Conservation (phyloP, 2,113 vertebrate genomes). For the Tachysurus vachellii region DNA sequence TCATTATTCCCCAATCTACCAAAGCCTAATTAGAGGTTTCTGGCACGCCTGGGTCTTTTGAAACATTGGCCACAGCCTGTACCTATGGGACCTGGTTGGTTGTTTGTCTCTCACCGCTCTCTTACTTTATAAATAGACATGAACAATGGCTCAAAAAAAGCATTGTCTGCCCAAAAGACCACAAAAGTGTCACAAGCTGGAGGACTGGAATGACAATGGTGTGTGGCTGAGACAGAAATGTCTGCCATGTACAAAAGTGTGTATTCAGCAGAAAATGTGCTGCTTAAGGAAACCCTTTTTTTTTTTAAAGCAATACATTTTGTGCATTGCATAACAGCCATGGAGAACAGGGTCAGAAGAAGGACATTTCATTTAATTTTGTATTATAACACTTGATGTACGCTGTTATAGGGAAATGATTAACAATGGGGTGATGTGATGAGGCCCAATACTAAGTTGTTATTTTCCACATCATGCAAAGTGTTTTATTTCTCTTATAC, state of each 20-base stretch:
- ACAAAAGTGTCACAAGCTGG: conserved; percentile 56
- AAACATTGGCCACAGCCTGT: conserved; percentile 51
- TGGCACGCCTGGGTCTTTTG: conserved; percentile 44
- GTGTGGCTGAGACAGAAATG: conserved; percentile 56
- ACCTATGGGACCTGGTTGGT: conserved; percentile 59
- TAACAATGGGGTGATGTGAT: too few species aligned
- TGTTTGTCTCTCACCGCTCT: conserved; percentile 60
- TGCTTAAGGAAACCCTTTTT: conserved; percentile 1
- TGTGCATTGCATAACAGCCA: background rate
- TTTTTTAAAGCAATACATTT: conserved; percentile 2
- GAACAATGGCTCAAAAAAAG: conserved; percentile 60
- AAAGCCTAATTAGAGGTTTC: conserved; percentile 58
- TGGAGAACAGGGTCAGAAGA: background rate
- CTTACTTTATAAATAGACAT: conserved; percentile 60
- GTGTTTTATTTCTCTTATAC: background rate
- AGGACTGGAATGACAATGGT: conserved; percentile 55
- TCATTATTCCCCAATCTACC: conserved; percentile 52
- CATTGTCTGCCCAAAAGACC: conserved; percentile 61
- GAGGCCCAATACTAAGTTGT: background rate
- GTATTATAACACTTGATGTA: background rate
- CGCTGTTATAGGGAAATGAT: background rate
- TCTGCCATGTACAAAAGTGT: conserved; percentile 30
- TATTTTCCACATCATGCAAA: background rate
- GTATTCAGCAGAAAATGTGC: conserved; percentile 50
- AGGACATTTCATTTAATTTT: background rate